phyloP scores from a whole-genome alignment of 2,888 invertebrate genomes.

The Ophraella communa region DNA sequence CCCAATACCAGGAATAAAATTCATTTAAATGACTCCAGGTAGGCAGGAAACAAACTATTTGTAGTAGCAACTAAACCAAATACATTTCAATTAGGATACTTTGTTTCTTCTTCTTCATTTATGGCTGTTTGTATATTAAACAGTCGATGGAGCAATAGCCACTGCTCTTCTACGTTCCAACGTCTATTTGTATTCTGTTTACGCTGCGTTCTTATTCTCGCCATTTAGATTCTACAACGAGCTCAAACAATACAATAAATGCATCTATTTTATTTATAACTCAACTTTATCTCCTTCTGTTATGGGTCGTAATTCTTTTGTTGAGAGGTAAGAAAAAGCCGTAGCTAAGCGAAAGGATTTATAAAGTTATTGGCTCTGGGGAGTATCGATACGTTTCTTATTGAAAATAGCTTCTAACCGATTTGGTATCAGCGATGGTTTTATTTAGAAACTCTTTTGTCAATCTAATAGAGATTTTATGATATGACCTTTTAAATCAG shows the following conservation, averaged over 20 bases:
- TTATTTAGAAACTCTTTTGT: conserved; percentile 15
- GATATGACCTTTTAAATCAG: not conserved
- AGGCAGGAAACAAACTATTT: no score
- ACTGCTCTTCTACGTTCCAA: conserved; percentile 23
- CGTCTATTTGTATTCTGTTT: conserved; percentile 41
- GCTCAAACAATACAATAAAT: conserved; percentile 37
- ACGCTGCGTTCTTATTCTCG: conserved; percentile 35
- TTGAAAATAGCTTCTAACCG: conserved; percentile 10
- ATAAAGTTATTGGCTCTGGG: conserved; percentile 19
- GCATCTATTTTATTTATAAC: conserved; percentile 30
- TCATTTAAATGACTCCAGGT: no score
- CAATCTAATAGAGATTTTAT: conserved; percentile 11
- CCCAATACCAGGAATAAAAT: no score
- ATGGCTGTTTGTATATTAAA: no score
- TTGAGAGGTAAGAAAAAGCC: not conserved
- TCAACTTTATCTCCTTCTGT: conserved; percentile 19
- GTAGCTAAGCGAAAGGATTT: conserved; percentile 11
- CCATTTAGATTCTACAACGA: conserved; percentile 39
- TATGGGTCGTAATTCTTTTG: conserved; percentile 15
- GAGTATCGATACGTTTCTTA: conserved; percentile 12
- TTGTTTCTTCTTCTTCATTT: no score
- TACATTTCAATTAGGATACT: no score
- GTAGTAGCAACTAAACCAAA: no score
- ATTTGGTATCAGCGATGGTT: conserved; percentile 16
- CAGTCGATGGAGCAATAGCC: not conserved